A percentile compares a stretch with the other conserved stretches of the same genome.
Conservation (phyloP, 2,888 invertebrate species). For the Resseliella maxima region DNA sequence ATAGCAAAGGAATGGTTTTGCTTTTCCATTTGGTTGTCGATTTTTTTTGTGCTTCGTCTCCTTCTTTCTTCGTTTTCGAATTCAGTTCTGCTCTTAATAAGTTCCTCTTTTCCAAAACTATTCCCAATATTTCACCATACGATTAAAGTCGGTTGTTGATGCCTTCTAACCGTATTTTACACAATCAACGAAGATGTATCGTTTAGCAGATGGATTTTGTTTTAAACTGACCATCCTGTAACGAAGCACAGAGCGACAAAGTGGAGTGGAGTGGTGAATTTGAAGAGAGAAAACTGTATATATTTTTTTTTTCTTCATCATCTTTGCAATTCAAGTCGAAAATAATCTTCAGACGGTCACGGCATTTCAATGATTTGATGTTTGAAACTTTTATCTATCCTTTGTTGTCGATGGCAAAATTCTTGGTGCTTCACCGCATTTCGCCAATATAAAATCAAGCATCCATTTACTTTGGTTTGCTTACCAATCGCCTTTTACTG, state of each 20-base stretch:
- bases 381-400: constrained; percentile 39
- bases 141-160: background rate
- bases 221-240: constrained; percentile 2
- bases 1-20: background rate
- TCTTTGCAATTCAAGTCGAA: background rate
- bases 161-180: constrained; percentile 1
- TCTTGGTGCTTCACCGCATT: background rate
- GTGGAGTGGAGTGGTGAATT: no score
- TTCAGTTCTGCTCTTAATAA: background rate
- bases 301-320: background rate
- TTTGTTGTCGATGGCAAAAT: background rate
- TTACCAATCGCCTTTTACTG: background rate
- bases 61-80: background rate
- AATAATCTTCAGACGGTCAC: constrained; percentile 48
- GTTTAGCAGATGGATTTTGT: constrained; percentile 2
- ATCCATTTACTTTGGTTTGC: background rate
- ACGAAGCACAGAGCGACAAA: no score
- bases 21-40: background rate
- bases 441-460: background rate
- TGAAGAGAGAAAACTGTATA: background rate
- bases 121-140: constrained; percentile 36
- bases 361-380: constrained; percentile 53
- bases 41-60: background rate
- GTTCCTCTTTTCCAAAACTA: constrained; percentile 1
- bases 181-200: constrained; percentile 9